Evolutionary conservation across 2,888 invertebrate genomes (phyloP).

Genomic region (Clistopyga incitator): DNA sequence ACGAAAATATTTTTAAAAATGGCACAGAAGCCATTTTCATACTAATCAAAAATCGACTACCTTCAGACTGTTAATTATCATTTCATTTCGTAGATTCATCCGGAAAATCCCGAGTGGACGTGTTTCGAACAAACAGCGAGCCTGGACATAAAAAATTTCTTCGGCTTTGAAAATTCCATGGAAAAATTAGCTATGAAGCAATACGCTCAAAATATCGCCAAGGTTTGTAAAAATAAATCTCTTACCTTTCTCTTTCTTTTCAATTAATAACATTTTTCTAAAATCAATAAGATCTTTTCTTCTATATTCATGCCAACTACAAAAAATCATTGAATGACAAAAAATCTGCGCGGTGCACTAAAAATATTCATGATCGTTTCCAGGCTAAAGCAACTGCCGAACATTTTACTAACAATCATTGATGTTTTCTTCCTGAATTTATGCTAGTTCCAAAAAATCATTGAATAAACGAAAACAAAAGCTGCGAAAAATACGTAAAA

Average conservation of each 20-base stretch:
- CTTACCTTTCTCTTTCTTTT: not conserved
- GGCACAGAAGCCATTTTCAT: not conserved
- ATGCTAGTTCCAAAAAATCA: too few species aligned
- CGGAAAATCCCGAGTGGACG: conserved; percentile 97
- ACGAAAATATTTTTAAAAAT: not conserved
- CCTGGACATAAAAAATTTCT: conserved; percentile 97
- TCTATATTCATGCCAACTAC: not conserved
- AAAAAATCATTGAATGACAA: too few species aligned
- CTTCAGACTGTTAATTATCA: not conserved
- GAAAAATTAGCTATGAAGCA: conserved; percentile 99
- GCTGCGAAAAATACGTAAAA: too few species aligned
- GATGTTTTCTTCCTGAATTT: too few species aligned
- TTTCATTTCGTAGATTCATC: conserved; percentile 89
- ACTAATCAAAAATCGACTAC: not conserved
- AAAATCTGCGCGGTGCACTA: too few species aligned
- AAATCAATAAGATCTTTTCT: too few species aligned
- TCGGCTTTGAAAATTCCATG: conserved; percentile 96
- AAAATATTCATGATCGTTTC: not conserved
- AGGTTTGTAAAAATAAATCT: conserved; percentile 80
- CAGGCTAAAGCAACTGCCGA: conserved; percentile 98
- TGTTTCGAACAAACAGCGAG: conserved; percentile 97
- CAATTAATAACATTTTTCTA: too few species aligned
- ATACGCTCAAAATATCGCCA: conserved; percentile 94
- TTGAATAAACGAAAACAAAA: too few species aligned
- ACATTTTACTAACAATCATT: conserved; percentile 88